These are phyloP conservation scores for Rhynchophorus ferrugineus DNA, from an alignment of 1,140 invertebrate species.

Conservation along the genomic window DNA sequence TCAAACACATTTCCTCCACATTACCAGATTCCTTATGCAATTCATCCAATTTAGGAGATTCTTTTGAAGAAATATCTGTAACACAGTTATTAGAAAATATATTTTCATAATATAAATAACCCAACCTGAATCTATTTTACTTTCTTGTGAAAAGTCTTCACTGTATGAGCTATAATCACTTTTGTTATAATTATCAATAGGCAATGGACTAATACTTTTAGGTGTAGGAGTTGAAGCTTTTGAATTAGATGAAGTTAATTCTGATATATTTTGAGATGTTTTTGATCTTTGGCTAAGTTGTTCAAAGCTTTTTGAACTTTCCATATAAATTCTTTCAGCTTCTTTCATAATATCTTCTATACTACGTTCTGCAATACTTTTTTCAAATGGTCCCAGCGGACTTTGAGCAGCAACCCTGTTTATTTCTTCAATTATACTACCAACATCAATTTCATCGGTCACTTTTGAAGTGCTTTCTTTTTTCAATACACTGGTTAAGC, in stretches of 20 bases:
- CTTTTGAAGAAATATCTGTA: conserved; percentile 5
- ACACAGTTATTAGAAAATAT: no score
- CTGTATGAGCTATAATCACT: conserved; percentile 29
- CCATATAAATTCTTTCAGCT: conserved; percentile 38
- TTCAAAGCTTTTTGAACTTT: conserved; percentile 41
- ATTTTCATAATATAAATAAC: neutral
- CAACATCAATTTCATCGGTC: conserved; percentile 36
- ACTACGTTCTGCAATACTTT: conserved; percentile 28
- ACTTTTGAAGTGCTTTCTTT: conserved; percentile 28
- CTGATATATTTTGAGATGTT: conserved; percentile 36
- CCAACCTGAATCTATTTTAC: conserved; percentile 23
- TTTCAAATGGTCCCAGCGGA: conserved; percentile 36
- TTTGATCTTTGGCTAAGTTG: conserved; percentile 37
- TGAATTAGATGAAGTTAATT: conserved; percentile 27
- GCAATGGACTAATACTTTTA: conserved; percentile 37
- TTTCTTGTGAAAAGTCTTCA: conserved; percentile 33
- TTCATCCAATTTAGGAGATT: conserved; percentile 7
- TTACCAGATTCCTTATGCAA: conserved; percentile 7
- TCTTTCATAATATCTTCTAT: conserved; percentile 40
- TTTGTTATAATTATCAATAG: conserved; percentile 25
- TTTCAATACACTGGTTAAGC: conserved; percentile 35
- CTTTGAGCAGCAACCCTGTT: conserved; percentile 38
- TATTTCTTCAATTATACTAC: conserved; percentile 41
- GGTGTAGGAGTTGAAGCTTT: conserved; percentile 36
- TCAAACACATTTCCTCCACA: conserved; percentile 1